These are phyloP conservation scores for Eilema griseolum DNA, from an alignment of 2,888 invertebrate species.

Conservation along the genomic window DNA sequence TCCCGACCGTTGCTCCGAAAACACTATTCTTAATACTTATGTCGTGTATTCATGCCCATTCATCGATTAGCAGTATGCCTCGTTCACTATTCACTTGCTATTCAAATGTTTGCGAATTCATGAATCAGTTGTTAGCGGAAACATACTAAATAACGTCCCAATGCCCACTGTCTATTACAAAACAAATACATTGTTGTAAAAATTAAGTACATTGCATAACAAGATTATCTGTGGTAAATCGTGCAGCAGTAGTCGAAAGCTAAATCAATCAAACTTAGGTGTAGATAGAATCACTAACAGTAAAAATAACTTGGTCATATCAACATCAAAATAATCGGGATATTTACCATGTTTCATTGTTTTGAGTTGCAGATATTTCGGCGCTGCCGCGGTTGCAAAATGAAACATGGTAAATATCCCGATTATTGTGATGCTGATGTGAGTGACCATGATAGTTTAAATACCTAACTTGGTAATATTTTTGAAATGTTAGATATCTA, in stretches of 20 bases:
- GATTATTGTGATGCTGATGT: too few species aligned
- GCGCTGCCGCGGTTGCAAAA: too few species aligned
- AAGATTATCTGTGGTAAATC: constrained; percentile 1
- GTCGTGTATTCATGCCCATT: constrained; percentile 67
- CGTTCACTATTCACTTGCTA: constrained; percentile 26
- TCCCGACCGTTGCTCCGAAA: constrained; percentile 62
- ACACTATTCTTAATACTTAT: constrained; percentile 60
- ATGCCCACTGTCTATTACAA: constrained; percentile 42
- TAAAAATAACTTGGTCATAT: too few species aligned
- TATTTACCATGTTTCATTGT: too few species aligned
- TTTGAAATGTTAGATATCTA: neutral
- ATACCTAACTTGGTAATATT: neutral
- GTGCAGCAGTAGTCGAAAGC: neutral
- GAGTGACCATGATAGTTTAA: too few species aligned
- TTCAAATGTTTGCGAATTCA: constrained; percentile 35
- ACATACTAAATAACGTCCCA: constrained; percentile 41
- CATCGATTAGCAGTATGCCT: constrained; percentile 51
- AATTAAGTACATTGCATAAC: constrained; percentile 31
- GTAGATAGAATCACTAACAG: neutral
- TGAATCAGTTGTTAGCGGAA: constrained; percentile 42
- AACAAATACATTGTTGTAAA: constrained; percentile 30
- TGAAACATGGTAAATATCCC: too few species aligned
- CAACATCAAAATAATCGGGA: too few species aligned
- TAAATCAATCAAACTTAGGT: neutral
- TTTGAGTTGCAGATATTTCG: too few species aligned